Conservation (phyloP, 2,888 invertebrate genomes). For the Craniophora ligustri region DNA sequence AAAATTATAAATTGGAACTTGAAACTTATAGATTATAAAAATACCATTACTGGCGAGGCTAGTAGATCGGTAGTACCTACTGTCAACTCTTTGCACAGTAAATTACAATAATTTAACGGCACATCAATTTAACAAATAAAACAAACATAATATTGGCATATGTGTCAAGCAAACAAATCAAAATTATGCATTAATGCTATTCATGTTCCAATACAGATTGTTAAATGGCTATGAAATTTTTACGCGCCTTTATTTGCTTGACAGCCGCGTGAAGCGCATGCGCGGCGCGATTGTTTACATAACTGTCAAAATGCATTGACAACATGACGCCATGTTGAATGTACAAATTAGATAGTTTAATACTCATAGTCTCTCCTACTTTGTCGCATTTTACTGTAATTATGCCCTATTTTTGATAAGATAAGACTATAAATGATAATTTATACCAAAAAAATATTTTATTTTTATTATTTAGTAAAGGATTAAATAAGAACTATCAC, state of each 20-base stretch:
- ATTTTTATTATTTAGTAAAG: background rate
- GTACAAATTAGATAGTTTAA: constrained; percentile 17
- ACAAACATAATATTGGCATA: constrained; percentile 12
- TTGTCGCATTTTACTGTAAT: constrained; percentile 36
- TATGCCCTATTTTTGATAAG: constrained; percentile 4
- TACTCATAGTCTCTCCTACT: constrained; percentile 10
- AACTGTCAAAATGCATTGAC: constrained; percentile 75
- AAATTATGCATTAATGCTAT: constrained; percentile 32
- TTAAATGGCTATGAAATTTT: constrained; percentile 30
- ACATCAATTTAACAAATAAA: constrained; percentile 7
- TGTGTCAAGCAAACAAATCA: constrained; percentile 11
- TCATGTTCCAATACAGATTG: constrained; percentile 15
- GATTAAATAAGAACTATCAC: constrained; percentile 4
- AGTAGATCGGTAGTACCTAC: no score
- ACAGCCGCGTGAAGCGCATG: constrained; percentile 32
- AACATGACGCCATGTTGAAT: constrained; percentile 53
- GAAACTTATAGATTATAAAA: no score
- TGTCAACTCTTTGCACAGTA: background rate
- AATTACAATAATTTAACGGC: background rate
- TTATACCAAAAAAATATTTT: no score
- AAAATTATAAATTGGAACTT: no score
- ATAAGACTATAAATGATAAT: no score
- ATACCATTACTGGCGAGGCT: no score
- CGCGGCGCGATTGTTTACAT: constrained; percentile 66
- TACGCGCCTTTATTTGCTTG: constrained; percentile 38